Evolutionary conservation across 2,113 vertebrate genomes (phyloP).

Genomic region (Platycercus adscitus): DNA sequence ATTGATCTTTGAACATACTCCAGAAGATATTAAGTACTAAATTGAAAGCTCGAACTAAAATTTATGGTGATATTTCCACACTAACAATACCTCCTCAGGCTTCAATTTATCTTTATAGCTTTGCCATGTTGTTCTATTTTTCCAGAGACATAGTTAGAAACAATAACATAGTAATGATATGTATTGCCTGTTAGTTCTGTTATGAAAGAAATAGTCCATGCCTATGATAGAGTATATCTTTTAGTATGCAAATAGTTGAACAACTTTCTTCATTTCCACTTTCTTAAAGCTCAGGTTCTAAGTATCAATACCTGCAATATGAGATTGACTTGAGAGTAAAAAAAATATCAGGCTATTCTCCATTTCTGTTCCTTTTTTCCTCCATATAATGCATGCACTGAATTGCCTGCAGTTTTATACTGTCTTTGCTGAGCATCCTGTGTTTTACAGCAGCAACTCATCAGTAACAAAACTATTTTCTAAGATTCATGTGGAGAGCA

Average conservation of each 20-base stretch:
- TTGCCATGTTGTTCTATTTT: background rate
- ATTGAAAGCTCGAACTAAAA: background rate
- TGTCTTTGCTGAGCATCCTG: background rate
- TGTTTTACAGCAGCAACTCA: background rate
- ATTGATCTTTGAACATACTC: background rate
- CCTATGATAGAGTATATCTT: background rate
- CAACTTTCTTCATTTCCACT: background rate
- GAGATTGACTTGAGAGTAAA: background rate
- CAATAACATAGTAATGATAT: background rate
- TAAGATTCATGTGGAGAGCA: background rate
- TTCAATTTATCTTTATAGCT: background rate
- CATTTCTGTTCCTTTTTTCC: background rate
- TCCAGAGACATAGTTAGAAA: background rate
- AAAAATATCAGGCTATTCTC: background rate
- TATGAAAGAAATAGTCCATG: background rate
- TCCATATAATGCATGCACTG: background rate
- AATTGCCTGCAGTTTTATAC: background rate
- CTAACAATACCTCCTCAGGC: background rate
- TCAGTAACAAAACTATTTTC: background rate
- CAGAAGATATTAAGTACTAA: background rate
- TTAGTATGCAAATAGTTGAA: background rate
- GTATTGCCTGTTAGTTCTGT: background rate
- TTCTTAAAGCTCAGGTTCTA: background rate
- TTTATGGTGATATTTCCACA: background rate
- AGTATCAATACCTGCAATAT: background rate